A percentile compares a stretch with the other conserved stretches of the same genome.
These are phyloP conservation scores for Stomatorhinus ivindoensis DNA, from an alignment of 2,113 vertebrate genomes.

Conservation along the genomic window DNA sequence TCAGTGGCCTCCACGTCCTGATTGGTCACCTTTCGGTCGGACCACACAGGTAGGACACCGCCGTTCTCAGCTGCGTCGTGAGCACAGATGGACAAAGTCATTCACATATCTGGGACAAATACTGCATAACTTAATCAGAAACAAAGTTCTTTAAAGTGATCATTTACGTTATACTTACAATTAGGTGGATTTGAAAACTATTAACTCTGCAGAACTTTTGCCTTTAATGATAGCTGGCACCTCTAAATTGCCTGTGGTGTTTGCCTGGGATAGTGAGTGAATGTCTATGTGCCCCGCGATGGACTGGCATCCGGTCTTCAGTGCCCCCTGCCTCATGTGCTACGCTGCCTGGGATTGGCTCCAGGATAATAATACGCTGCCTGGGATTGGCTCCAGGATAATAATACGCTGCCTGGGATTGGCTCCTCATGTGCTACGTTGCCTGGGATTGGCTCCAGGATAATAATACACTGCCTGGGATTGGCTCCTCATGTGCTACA, in stretches of 20 bases:
- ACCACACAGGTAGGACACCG: background rate
- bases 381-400: background rate
- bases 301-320: background rate
- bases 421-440: background rate
- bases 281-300: background rate
- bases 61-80: slow-evolving; percentile 11
- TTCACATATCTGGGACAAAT: background rate
- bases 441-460: background rate
- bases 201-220: background rate
- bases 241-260: background rate
- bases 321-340: background rate
- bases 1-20: slow-evolving; percentile 24
- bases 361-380: background rate
- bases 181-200: background rate
- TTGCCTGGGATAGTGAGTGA: background rate
- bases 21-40: slow-evolving; percentile 14
- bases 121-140: background rate
- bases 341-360: background rate
- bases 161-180: background rate
- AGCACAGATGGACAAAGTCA: background rate
- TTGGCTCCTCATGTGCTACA: background rate
- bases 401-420: too few species aligned
- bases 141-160: background rate
- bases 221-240: background rate
- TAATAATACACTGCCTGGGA: too few species aligned